Evolutionary conservation across 2,888 invertebrate genomes (phyloP).

Genomic region (Stratiomys singularior): DNA sequence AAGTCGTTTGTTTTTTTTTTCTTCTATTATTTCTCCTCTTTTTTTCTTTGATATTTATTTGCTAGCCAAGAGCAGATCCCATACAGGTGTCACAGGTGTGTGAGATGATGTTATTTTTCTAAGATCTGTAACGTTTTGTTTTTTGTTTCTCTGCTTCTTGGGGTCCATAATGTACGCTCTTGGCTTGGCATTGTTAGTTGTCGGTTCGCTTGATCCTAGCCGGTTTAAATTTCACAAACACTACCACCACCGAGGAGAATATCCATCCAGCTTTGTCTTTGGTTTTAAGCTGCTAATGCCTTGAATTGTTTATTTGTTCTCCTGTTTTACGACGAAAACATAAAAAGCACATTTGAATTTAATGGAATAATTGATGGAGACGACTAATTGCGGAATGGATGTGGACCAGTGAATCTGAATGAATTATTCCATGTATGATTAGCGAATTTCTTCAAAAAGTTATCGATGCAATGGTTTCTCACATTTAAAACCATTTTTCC

Average conservation of each 20-base stretch:
- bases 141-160: not conserved
- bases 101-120: slow-evolving; percentile 34
- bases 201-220: slow-evolving; percentile 10
- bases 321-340: too few relatives aligned
- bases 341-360: too few relatives aligned
- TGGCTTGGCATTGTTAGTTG: not conserved
- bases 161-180: not conserved
- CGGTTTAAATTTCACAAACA: slow-evolving; percentile 23
- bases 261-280: not conserved
- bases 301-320: too few relatives aligned
- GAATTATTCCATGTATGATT: too few relatives aligned
- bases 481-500: too few relatives aligned
- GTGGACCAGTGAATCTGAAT: too few relatives aligned
- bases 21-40: slow-evolving; percentile 4
- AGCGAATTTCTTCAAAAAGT: too few relatives aligned
- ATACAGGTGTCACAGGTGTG: slow-evolving; percentile 46
- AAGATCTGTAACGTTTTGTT: slow-evolving; percentile 42
- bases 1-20: not conserved
- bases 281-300: too few relatives aligned
- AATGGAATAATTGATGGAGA: too few relatives aligned
- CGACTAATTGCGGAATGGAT: too few relatives aligned
- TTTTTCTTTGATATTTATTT: not conserved
- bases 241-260: slow-evolving; percentile 14
- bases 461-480: too few relatives aligned
- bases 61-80: slow-evolving; percentile 25